A percentile compares a stretch with the other conserved stretches of the same genome.
Conservation (phyloP, 2,113 vertebrate species). For the Sceloporus tristichus region DNA sequence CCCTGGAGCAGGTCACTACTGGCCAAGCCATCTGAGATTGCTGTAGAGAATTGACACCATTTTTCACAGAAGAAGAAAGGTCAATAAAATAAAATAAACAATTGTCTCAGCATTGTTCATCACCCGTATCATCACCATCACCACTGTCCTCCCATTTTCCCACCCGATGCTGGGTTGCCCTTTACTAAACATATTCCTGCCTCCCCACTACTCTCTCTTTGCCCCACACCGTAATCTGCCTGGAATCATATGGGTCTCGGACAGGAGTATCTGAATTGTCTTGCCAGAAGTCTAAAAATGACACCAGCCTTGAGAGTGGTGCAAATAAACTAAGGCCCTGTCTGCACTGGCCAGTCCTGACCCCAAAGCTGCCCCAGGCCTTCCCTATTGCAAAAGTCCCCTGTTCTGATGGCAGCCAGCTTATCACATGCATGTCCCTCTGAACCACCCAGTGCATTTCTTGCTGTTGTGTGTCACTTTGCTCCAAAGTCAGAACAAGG, state of each 20-base stretch:
- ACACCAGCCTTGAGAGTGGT: background rate
- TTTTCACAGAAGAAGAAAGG: background rate
- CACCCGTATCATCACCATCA: background rate
- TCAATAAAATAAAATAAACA: background rate
- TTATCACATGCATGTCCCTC: too few relatives aligned
- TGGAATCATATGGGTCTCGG: background rate
- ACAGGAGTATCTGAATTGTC: background rate
- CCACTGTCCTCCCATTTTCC: too few relatives aligned
- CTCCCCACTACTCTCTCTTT: background rate
- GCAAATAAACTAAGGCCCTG: too few relatives aligned
- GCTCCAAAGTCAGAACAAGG: too few relatives aligned
- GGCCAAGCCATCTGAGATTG: slow-evolving; percentile 30
- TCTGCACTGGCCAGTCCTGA: too few relatives aligned
- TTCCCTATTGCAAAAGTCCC: too few relatives aligned
- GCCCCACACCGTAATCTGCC: background rate
- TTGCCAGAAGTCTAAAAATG: background rate
- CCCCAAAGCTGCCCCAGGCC: too few relatives aligned
- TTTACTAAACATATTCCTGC: background rate
- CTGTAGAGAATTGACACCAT: slow-evolving; percentile 45
- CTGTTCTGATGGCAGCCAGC: too few relatives aligned
- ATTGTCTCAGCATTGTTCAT: background rate
- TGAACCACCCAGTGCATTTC: too few relatives aligned
- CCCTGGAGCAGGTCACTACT: slow-evolving; percentile 49
- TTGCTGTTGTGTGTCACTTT: too few relatives aligned
- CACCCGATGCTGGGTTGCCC: too few relatives aligned